Base-by-base conservation (phyloP, 2,797 vertebrate species). In the Mormyrus proboscirostris region DNA sequence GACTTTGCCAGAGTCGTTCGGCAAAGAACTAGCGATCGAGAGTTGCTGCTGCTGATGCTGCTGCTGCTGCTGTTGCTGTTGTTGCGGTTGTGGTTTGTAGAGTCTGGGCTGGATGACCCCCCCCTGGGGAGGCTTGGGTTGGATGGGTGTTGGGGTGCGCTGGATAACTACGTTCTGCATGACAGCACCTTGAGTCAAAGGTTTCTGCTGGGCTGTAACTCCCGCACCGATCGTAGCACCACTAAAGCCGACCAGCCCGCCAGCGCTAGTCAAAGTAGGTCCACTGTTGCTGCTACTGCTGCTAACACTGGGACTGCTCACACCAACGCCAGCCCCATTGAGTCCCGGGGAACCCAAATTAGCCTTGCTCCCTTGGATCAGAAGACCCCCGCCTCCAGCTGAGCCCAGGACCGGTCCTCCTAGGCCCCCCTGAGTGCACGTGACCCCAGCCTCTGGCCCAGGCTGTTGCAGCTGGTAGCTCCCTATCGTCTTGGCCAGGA, bases 121-220 rank as follows among this genome's bases (percentile, higher is more conserved):
- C 79, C 95, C 96, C 90, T 95, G 96, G 0, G 0, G 96, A 91
- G 98, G 98, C 87, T 99, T 99, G 93, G 98, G 98, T 89, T 99
- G 98, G 93, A 99, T 99, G 33, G 98, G 98, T 0, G 98, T 99
- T 62, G 98, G 98, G 1, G 98, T 98, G 84, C 98, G 94, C 90
- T 99, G 98, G 76, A 99, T 97, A 93, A 99, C 98, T 89, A 99
- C 97, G 3, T 97, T 99, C 89, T 97, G 97, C 49, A 90, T 97
- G 95, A 93, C 97, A 95, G 96, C 95, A 90, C 95, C 95, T 94
- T 95, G 96, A 88, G 93, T 91, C 92, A 95, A 73, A 79, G 91
- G 9, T 6, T 89, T 95, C 10, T 93, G 92, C 86, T 95, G 96
- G 82, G 94, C 91, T 89, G 92, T 94, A 73, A 95, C 93, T 92